Evolutionary conservation across 1,140 invertebrate genomes (phyloP).

Genomic region (Macrocentrus cingulum): DNA sequence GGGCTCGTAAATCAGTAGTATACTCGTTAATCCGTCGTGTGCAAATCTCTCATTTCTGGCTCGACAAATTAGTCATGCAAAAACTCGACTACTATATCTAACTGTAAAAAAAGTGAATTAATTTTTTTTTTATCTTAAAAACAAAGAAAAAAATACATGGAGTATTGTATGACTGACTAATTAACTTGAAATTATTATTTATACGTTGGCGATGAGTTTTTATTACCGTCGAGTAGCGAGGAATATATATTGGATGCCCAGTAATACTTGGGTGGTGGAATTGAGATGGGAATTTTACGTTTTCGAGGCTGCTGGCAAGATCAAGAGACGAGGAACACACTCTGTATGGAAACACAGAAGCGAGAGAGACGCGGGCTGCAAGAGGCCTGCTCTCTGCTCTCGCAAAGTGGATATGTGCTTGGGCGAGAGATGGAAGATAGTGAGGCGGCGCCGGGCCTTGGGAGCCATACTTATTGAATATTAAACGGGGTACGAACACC

Average conservation of each 20-base stretch:
- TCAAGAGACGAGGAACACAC: conserved; percentile 2
- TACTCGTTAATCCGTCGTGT: background rate
- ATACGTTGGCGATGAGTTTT: no score
- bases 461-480: conserved; percentile 29
- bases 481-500: conserved; percentile 26
- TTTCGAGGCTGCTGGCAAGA: background rate
- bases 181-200: no score
- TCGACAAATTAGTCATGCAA: background rate
- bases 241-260: background rate
- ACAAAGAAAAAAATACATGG: no score
- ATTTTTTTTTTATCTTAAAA: no score
- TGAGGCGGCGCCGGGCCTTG: background rate
- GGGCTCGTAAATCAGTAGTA: background rate
- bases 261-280: conserved; percentile 3
- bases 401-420: background rate
- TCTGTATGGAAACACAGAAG: background rate
- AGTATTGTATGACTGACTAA: no score
- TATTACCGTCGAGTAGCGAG: background rate
- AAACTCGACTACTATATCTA: no score
- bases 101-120: no score
- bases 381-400: background rate
- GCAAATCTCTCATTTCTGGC: background rate
- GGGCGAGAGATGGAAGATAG: background rate
- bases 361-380: background rate
- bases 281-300: conserved; percentile 10